Percentiles rank a stretch among this genome's conserved stretches.
These are phyloP conservation scores for Diogma glabrata DNA, from an alignment of 2,888 invertebrate species.

Conservation along the genomic window DNA sequence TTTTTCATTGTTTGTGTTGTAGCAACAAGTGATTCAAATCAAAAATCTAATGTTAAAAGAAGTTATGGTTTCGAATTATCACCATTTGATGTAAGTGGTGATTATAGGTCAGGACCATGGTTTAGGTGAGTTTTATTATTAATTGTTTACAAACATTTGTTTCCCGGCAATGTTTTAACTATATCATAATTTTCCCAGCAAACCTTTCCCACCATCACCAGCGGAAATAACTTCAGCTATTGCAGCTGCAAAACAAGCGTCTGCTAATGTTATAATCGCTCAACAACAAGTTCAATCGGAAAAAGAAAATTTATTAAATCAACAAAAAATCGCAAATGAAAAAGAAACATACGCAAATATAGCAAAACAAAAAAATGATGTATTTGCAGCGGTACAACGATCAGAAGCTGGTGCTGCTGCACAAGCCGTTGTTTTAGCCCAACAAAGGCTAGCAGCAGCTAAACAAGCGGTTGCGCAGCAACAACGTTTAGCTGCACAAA, in stretches of 20 bases:
- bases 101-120: too few species aligned
- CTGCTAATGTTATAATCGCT: slow-evolving; percentile 54
- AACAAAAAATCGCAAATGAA: slow-evolving; percentile 60
- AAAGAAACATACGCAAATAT: slow-evolving; percentile 59
- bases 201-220: slow-evolving; percentile 36
- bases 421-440: slow-evolving; percentile 51
- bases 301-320: slow-evolving; percentile 57
- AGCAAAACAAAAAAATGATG: slow-evolving; percentile 50
- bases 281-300: slow-evolving; percentile 62
- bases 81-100: too few species aligned
- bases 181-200: too few species aligned
- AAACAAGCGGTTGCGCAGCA: slow-evolving; percentile 59
- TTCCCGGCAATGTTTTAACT: too few species aligned
- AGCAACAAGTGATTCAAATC: too few species aligned
- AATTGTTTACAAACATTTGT: too few species aligned
- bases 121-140: too few species aligned
- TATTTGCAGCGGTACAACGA: slow-evolving; percentile 53
- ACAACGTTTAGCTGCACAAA: slow-evolving; percentile 57
- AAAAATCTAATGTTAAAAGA: too few species aligned
- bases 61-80: too few species aligned
- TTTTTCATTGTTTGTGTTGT: too few species aligned
- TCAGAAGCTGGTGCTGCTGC: slow-evolving; percentile 56
- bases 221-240: slow-evolving; percentile 60
- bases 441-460: slow-evolving; percentile 56
- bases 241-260: slow-evolving; percentile 62